Percentiles rank a stretch among this genome's conserved stretches.
These are phyloP conservation scores for Pinctada fucata DNA, from an alignment of 2,888 invertebrate genomes.

Conservation along the genomic window DNA sequence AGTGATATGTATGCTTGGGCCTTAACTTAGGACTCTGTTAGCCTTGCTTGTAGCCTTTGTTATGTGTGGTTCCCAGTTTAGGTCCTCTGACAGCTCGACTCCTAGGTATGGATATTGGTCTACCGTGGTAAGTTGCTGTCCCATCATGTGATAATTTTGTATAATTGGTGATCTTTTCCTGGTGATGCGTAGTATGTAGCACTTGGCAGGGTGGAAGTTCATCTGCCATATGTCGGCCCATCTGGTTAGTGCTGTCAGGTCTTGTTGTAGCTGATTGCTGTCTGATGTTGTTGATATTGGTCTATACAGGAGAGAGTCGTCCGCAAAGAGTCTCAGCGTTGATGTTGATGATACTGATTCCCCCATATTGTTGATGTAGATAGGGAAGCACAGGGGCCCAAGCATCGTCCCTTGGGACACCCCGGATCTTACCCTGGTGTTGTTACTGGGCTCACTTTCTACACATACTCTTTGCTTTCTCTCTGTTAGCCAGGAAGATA, in stretches of 20 bases:
- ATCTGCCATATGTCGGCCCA: slow-evolving; percentile 16
- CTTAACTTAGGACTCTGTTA: neutral
- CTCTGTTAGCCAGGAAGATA: no score
- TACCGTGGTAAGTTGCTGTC: slow-evolving; percentile 4
- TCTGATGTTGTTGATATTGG: neutral
- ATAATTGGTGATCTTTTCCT: slow-evolving; percentile 9
- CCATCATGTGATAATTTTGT: slow-evolving; percentile 8
- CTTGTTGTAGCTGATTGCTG: slow-evolving; percentile 16
- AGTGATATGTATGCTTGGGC: neutral
- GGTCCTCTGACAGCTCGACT: slow-evolving; percentile 9
- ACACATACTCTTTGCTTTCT: no score
- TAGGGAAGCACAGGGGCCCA: neutral
- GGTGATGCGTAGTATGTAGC: slow-evolving; percentile 6
- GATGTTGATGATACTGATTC: neutral
- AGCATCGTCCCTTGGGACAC: slow-evolving; percentile 8
- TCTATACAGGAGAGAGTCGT: no score
- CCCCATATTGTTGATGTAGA: no score
- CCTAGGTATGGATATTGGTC: slow-evolving; percentile 15
- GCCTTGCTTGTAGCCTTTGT: neutral
- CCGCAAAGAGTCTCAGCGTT: neutral
- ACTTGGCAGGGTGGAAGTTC: no score
- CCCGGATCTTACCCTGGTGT: no score
- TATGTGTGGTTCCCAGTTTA: no score
- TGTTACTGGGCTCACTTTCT: no score
- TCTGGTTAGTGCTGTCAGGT: neutral